Evolutionary conservation across 2,888 invertebrate species (phyloP), one percentile per base, ranked within the genome.

Genomic region (Chrysopilus asiliformis): DNA sequence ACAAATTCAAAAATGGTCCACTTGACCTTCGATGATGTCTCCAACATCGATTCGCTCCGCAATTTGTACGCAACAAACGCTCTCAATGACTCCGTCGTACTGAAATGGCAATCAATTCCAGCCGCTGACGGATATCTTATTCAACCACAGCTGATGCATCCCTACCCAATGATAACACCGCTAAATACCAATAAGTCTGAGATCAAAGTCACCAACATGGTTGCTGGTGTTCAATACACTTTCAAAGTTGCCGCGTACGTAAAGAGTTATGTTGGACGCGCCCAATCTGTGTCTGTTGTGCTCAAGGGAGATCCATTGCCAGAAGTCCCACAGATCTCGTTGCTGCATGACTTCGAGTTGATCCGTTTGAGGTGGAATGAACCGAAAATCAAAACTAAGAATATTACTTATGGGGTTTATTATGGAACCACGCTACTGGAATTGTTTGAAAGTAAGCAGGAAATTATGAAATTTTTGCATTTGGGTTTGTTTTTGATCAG

Each of bases 281-380:
- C 50, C 13, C 45, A 45, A 22, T 39, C 49, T 3, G 51, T 67
- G 10, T 47, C 48, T 2, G 62, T 60, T 13, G 49, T 53, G n/a
- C 68, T 70, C 1, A 47, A 47, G 15, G 63, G 64, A 12, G 50
- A 47, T 14, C 44, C 51, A 4, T 40, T 60, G 33, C 56, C 58
- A 6, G 49, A 49, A 15, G 42, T 58, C 5, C 42, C 41, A 7
- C 9, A 36, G 18, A 22, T 42, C n/a, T 22, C 27, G 10, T 47
- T 70, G 0, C 71, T 71, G 50, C 66, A 68, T 3, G 64, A 67
- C 27, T 69, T 72, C 1, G 76, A 76, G 0, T 60, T 74, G 0
- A 76, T 81, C 0, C 70, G 72, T 45, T 50, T 86, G 12, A 63
- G 60, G 7, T 86, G 86, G 85, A 62, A 68, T 10, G 66, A 70